phyloP scores from a whole-genome alignment of 2,797 vertebrate species.

The Cetoscarus ocellatus region DNA sequence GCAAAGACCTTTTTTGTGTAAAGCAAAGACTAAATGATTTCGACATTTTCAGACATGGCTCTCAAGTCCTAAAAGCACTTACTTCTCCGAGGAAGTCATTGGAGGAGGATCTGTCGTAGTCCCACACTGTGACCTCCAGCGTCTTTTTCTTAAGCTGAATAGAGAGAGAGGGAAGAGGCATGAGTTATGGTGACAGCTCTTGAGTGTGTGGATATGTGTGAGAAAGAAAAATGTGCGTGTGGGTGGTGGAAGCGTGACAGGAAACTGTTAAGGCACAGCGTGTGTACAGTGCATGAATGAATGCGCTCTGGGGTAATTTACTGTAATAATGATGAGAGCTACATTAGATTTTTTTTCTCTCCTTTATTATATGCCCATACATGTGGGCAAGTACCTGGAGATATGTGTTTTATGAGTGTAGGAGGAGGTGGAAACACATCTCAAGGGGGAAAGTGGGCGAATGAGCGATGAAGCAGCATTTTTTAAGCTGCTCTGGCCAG shows the following conservation, averaged over 20 bases:
- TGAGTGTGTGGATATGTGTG: constrained; percentile 1
- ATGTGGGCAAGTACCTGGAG: constrained; percentile 6
- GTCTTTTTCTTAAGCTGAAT: constrained; percentile 98
- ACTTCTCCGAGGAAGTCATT: constrained; percentile 99
- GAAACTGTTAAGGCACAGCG: background rate
- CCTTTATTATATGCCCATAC: background rate
- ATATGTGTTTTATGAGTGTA: constrained; percentile 5
- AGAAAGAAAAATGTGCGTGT: constrained; percentile 3
- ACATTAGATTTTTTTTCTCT: constrained; percentile 2
- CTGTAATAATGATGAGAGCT: constrained; percentile 2
- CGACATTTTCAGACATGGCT: constrained; percentile 33
- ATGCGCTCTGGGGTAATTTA: constrained; percentile 9
- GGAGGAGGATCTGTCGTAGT: constrained; percentile 98
- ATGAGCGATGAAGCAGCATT: constrained; percentile 11
- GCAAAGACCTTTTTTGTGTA: constrained; percentile 15
- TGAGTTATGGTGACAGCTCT: constrained; percentile 3
- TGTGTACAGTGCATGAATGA: constrained; percentile 7
- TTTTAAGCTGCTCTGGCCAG: constrained; percentile 5
- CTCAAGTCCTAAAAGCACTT: constrained; percentile 74
- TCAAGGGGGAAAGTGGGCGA: background rate
- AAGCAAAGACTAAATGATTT: constrained; percentile 20
- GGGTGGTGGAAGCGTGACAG: constrained; percentile 3
- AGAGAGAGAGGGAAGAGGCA: constrained; percentile 24
- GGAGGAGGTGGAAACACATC: constrained; percentile 13
- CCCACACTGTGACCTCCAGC: constrained; percentile 98